These are phyloP conservation scores for Eucidaris tribuloides DNA, from an alignment of 35 echinoderm and acorn worm genomes.

Conservation along the genomic window DNA sequence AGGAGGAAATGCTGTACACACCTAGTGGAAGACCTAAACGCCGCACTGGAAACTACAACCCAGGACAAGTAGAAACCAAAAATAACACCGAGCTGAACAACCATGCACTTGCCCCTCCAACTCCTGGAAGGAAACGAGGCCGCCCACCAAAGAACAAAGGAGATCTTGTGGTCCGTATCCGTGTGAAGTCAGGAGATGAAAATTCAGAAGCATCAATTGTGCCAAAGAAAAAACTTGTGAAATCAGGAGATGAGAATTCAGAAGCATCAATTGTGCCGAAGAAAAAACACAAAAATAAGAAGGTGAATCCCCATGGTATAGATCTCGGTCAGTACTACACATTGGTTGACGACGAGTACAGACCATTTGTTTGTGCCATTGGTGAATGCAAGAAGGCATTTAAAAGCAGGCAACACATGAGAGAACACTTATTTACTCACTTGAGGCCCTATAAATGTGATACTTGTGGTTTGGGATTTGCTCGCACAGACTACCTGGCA, in stretches of 20 bases:
- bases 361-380: slow-evolving; percentile 71
- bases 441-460: slow-evolving; percentile 95
- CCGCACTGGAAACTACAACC: slow-evolving; percentile 36
- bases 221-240: too few relatives aligned
- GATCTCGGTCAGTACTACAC: slow-evolving; percentile 25
- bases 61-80: background rate
- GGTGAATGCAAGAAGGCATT: slow-evolving; percentile 74
- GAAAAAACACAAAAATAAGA: too few relatives aligned
- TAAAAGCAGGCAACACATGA: slow-evolving; percentile 97
- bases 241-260: too few relatives aligned
- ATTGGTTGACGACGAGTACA: background rate
- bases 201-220: too few relatives aligned
- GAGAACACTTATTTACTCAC: slow-evolving; percentile 98
- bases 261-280: too few relatives aligned
- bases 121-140: slow-evolving; percentile 24
- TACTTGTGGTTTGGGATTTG: slow-evolving; percentile 69
- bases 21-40: slow-evolving; percentile 43
- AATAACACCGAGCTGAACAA: slow-evolving; percentile 12
- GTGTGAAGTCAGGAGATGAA: slow-evolving; percentile 13
- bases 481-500: slow-evolving; percentile 92
- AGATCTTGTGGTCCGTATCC: slow-evolving; percentile 8
- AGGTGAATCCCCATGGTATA: too few relatives aligned
- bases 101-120: background rate
- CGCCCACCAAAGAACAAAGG: slow-evolving; percentile 29
- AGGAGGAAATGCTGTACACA: slow-evolving; percentile 34